These are phyloP conservation scores for Hyperopisus bebe DNA, from an alignment of 2,113 vertebrate species.

Conservation along the genomic window DNA sequence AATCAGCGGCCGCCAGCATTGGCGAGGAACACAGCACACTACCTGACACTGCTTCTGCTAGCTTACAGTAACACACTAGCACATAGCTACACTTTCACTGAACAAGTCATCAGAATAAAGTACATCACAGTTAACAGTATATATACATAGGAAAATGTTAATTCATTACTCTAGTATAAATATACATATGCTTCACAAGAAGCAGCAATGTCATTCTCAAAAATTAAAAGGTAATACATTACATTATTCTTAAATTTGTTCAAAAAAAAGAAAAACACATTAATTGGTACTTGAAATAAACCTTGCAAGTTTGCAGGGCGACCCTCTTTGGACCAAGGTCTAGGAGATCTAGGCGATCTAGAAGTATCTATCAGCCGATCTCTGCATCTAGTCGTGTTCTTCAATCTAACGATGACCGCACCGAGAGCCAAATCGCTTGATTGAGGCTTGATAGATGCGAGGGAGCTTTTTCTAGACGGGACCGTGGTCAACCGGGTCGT, in stretches of 20 bases:
- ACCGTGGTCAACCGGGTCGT: slow-evolving; percentile 82
- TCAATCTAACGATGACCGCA: slow-evolving; percentile 91
- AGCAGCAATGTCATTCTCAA: slow-evolving; percentile 55
- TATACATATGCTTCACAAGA: slow-evolving; percentile 55
- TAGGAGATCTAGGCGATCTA: slow-evolving; percentile 91
- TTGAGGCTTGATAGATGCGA: slow-evolving; percentile 91
- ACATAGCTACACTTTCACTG: slow-evolving; percentile 20
- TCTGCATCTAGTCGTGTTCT: slow-evolving; percentile 89
- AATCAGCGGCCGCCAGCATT: slow-evolving; percentile 1
- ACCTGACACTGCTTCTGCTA: slow-evolving; percentile 17
- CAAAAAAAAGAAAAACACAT: slow-evolving; percentile 48
- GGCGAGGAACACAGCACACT: not conserved
- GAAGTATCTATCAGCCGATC: slow-evolving; percentile 89
- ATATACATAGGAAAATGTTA: slow-evolving; percentile 15
- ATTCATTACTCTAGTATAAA: slow-evolving; percentile 14
- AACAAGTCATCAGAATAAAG: slow-evolving; percentile 4
- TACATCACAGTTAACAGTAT: slow-evolving; percentile 20
- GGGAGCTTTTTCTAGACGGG: slow-evolving; percentile 84
- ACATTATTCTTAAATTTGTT: slow-evolving; percentile 56
- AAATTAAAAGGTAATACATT: slow-evolving; percentile 54
- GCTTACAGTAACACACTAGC: slow-evolving; percentile 7
- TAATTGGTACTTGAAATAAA: slow-evolving; percentile 93
- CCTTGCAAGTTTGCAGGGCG: slow-evolving; percentile 92
- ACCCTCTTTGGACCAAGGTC: slow-evolving; percentile 92
- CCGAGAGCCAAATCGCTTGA: slow-evolving; percentile 89